Base-by-base conservation (phyloP, 1,140 invertebrate genomes). In the Drosophila sp. region DNA sequence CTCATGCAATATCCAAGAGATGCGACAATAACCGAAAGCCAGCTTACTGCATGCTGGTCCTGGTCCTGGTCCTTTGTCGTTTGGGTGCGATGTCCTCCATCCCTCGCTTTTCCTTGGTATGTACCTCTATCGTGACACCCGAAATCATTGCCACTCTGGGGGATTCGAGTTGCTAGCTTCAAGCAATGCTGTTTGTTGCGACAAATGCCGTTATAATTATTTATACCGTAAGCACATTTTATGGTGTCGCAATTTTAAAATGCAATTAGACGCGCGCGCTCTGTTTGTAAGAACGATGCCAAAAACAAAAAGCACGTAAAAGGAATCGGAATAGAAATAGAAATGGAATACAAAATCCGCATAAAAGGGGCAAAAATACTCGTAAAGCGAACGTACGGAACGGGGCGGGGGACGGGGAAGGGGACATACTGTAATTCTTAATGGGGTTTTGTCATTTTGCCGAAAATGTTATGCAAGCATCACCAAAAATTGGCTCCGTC, bases 171-270 rank as follows among this genome's bases (percentile, higher is more conserved):
- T 44, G 57, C 47, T 56, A 25, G 56, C 70, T 65, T 60, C 57
- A 7, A 50, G 44, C 44, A 27, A 27, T 56, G 66, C 76, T 80
- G 82, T 83, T 82, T 89, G 80, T 84, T 89, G 80, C 85, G 80
- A 89, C 80, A 89, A 89, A 89, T 89, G 80, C 74, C 85, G 80
- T 89, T 89, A 89, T 84, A 89, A 90, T 89, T 89, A 89, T 89
- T 89, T 89, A 90, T 89, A 89, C 74, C 66, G 84, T 89, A 89
- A 90, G 85, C 85, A 89, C 85, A 89, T 89, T 89, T 89, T 90
- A 90, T 89, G 85, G 84, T 89, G 84, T 89, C 85, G 85, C 84
- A 89, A 89, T 89, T 89, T 89, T 89, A 89, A 89, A 89, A 89
- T 89, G 84, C 84, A 89, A 89, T 89, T 89, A 89, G 84, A 89